phyloP scores from a whole-genome alignment of 2,113 vertebrate genomes.

The Lampris megalopsis region DNA sequence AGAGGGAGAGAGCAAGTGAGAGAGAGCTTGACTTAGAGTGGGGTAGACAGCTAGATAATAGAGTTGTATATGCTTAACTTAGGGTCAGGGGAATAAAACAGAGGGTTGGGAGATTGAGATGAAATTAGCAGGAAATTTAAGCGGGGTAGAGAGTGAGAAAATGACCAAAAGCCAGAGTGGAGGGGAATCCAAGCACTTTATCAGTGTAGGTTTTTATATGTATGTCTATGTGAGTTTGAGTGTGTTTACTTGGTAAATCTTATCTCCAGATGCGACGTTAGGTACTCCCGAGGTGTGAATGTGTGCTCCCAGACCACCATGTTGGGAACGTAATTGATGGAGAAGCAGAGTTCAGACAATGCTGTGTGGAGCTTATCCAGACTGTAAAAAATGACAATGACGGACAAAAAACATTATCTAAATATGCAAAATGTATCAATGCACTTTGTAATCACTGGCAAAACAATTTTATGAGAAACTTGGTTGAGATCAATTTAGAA shows the following conservation, averaged over 20 bases:
- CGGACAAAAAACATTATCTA: neutral
- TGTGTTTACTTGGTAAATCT: conserved; percentile 96
- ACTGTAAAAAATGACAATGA: conserved; percentile 71
- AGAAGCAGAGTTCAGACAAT: conserved; percentile 98
- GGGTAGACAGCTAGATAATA: too few relatives aligned
- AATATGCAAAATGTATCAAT: too few relatives aligned
- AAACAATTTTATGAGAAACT: too few relatives aligned
- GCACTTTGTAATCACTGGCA: too few relatives aligned
- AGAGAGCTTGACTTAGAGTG: neutral
- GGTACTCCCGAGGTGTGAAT: conserved; percentile 97
- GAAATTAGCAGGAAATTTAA: too few relatives aligned
- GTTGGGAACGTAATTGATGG: conserved; percentile 99
- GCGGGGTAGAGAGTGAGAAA: too few relatives aligned
- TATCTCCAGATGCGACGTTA: conserved; percentile 99
- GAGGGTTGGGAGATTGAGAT: too few relatives aligned
- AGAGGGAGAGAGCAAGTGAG: neutral
- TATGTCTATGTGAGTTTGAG: neutral
- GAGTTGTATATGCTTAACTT: too few relatives aligned
- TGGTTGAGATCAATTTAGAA: too few relatives aligned
- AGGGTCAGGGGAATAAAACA: too few relatives aligned
- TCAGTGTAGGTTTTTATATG: neutral
- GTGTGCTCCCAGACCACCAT: conserved; percentile 99
- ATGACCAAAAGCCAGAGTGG: too few relatives aligned
- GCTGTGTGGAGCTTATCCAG: conserved; percentile 99
- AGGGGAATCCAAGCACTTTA: too few relatives aligned